Evolutionary conservation across 2,888 invertebrate genomes (phyloP), one percentile per base, ranked within the genome.

Genomic region (Sericinus montela): DNA sequence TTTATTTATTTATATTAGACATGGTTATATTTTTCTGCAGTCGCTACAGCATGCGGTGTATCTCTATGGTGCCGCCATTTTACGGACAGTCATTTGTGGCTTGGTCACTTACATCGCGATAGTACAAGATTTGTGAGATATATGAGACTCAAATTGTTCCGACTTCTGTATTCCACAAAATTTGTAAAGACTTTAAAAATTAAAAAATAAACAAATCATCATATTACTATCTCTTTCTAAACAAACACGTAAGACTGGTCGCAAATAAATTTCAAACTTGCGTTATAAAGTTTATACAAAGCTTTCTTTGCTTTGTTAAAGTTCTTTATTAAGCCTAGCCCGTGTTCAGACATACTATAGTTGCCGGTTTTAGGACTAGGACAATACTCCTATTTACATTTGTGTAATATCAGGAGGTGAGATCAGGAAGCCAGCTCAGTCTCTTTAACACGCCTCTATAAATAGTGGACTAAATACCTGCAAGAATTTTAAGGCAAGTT

Each of bases 381-480:
- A 49, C 52, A 55, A 48, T 54, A 50, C 53, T 44, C 42, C 53
- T 54, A 40, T 49, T 49, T 28, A 62, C 60, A 62, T 60, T 62
- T 63, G 57, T 62, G 62, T 65, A 67, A 65, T 70, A 69, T 71
- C 69, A 63, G 62, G 52, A 40, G 50, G 51, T 39, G 61, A 62
- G 69, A 69, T 68, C 64, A 61, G 63, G 55, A 56, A 60, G 50
- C 60, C 59, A 57, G 63, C 64, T 65, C 73, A 69, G 69, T 67
- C 74, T 69, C 69, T 79, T 79, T 74, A 72, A 78, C 72, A 69
- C 69, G 66, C 69, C 67, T 69, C 75, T 75, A 78, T 81, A 81
- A 81, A 80, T 80, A 80, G 65, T 66, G 59, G 57, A 62, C 75
- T 81, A 80, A 81, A 81, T 80, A 81, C 82, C 80, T 75, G 74